Conservation (phyloP, 2,113 vertebrate genomes). For the Pampusana beccarii region DNA sequence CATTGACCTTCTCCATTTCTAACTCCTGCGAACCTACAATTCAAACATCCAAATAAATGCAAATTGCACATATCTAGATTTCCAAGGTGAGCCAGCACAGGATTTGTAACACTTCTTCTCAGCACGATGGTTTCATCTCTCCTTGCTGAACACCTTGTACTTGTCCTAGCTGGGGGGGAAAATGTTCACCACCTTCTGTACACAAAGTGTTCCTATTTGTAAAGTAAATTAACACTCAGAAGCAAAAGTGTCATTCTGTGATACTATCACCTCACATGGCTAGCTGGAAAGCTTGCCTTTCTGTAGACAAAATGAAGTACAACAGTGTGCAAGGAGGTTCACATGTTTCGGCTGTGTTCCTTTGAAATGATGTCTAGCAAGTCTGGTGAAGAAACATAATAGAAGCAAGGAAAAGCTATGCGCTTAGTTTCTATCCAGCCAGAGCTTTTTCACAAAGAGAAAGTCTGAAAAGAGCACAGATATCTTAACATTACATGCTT, state of each 20-base stretch:
- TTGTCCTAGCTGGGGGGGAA: neutral
- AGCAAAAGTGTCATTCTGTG: neutral
- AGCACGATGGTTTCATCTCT: neutral
- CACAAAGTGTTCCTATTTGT: neutral
- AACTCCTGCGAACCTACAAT: neutral
- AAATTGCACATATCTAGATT: neutral
- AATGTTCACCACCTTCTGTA: neutral
- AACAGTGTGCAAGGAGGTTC: neutral
- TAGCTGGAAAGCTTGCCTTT: neutral
- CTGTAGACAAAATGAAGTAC: neutral
- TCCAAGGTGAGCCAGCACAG: neutral
- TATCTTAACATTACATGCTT: accelerated
- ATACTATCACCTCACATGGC: neutral
- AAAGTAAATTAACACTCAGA: neutral
- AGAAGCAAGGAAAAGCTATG: constrained; percentile 80
- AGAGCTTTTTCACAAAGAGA: constrained; percentile 84
- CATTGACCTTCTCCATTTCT: neutral
- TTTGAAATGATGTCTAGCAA: constrained; percentile 84
- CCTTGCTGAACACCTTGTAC: neutral
- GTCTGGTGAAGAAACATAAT: constrained; percentile 82
- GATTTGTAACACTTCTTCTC: neutral
- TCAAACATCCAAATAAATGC: neutral
- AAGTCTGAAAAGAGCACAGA: constrained; percentile 63
- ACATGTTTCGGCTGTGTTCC: constrained; percentile 79
- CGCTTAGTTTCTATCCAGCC: constrained; percentile 80